Base-by-base conservation (phyloP, 2,113 vertebrate species). In the Lepidothrix coronata region DNA sequence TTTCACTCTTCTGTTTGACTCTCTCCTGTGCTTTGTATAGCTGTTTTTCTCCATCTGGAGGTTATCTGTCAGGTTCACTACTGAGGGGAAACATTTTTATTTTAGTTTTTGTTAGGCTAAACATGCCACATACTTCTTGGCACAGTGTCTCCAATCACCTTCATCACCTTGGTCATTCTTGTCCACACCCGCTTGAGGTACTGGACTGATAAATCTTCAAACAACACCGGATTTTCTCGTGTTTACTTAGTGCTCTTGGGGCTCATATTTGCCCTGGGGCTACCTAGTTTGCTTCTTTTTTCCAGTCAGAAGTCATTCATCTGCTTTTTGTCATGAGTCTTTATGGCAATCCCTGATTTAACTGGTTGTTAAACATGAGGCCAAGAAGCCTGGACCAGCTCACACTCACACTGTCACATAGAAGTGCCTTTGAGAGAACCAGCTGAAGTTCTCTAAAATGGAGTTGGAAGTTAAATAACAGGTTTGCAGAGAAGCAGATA, bases 151-250 rank as follows among this genome's bases (percentile, higher is more conserved):
- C 13, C 35, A 8, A 48, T 66, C 0, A 0, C 37, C 22, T 61
- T 82, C n/a, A 21, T 63, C 30, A 59, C 44, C 25, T 57, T 78
- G 33, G 44, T 41, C 19, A 20, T 72, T 49, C 46, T 89, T 59
- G 62, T 88, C 14, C 2, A 2, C 6, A 55, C 14, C 23, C 0
- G 0, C 35, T 3, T 73, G 59, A 80, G 35, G 13, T 24, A 54
- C 39, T 43, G 17, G 8, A 73, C 84, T 52, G 23, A 31, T 20
- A 63, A 12, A 51, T 72, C 54, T 37, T 22, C 33, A 75, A 55
- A 59, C 7, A 67, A 52, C 44, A 37, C 6, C 2, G 4, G 12
- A 48, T 54, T 75, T 85, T 61, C 51, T 84, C 30, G 37, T 16
- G 18, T 9, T 63, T 86, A 15, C 33, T 9, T 33, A 6, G 27